Evolutionary conservation across 1,140 invertebrate genomes (phyloP).

Genomic region (Lasaia peninsularis): DNA sequence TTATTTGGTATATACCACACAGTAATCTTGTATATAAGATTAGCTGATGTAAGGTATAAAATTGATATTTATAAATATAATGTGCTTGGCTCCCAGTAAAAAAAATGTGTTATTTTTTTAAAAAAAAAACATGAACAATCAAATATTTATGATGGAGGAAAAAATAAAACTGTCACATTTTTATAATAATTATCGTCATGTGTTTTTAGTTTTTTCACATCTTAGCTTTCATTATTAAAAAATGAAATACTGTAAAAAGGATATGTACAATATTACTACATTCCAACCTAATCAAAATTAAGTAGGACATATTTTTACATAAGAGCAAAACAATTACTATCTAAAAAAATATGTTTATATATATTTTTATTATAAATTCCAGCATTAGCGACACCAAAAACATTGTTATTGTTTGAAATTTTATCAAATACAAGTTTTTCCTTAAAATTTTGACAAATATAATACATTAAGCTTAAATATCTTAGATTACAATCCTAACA

Average conservation of each 20-base stretch:
- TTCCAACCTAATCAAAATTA: neutral
- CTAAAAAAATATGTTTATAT: neutral
- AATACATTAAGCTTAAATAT: too few species aligned
- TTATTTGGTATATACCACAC: slow-evolving; percentile 4
- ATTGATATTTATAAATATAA: neutral
- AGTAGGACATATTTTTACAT: neutral
- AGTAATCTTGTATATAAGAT: slow-evolving; percentile 9
- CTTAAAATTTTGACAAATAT: neutral
- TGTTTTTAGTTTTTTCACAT: too few species aligned
- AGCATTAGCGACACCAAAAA: too few species aligned
- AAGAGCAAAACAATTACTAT: neutral
- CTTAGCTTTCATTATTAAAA: too few species aligned
- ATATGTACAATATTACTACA: neutral
- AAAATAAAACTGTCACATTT: too few species aligned
- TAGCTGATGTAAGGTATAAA: neutral
- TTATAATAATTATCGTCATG: too few species aligned
- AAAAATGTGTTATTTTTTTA: too few species aligned
- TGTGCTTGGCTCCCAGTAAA: too few species aligned
- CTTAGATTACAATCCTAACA: too few species aligned
- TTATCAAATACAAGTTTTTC: neutral
- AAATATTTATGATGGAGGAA: too few species aligned
- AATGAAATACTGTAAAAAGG: neutral
- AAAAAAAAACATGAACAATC: too few species aligned
- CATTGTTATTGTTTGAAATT: neutral
- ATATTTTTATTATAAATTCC: neutral